phyloP scores from a whole-genome alignment of 2,888 invertebrate genomes.

The Epistrophella euchroma region DNA sequence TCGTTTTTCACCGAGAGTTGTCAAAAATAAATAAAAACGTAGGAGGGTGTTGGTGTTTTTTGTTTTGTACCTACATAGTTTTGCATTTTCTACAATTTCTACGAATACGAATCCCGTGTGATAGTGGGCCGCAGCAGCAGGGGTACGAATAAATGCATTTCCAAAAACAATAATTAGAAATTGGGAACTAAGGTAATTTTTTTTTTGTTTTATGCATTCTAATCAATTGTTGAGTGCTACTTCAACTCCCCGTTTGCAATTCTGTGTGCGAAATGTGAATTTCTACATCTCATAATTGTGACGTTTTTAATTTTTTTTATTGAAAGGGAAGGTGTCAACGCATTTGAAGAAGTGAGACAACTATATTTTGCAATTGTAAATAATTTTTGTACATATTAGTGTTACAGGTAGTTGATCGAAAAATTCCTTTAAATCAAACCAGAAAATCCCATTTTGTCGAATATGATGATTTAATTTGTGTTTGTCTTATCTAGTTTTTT shows the following conservation, averaged over 20 bases:
- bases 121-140: not conserved
- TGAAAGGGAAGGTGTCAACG: slow-evolving; percentile 20
- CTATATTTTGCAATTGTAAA: not conserved
- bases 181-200: slow-evolving; percentile 47
- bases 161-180: slow-evolving; percentile 28
- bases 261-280: slow-evolving; percentile 16
- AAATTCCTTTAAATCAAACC: not conserved
- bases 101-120: slow-evolving; percentile 10
- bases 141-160: slow-evolving; percentile 22
- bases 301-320: slow-evolving; percentile 46
- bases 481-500: too few relatives aligned
- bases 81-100: slow-evolving; percentile 6
- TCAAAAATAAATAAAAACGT: slow-evolving; percentile 50
- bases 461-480: too few relatives aligned
- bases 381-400: not conserved
- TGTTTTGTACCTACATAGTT: slow-evolving; percentile 32
- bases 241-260: not conserved
- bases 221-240: too few relatives aligned
- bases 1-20: slow-evolving; percentile 56
- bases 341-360: slow-evolving; percentile 27
- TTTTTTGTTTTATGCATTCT: not conserved
- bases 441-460: not conserved
- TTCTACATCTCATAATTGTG: slow-evolving; percentile 62
- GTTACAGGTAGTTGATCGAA: not conserved
- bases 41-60: slow-evolving; percentile 64